Percentiles rank a stretch among this genome's conserved stretches.
phyloP scores from a whole-genome alignment of 1,140 invertebrate genomes.

The Paraescarpia echinospica region DNA sequence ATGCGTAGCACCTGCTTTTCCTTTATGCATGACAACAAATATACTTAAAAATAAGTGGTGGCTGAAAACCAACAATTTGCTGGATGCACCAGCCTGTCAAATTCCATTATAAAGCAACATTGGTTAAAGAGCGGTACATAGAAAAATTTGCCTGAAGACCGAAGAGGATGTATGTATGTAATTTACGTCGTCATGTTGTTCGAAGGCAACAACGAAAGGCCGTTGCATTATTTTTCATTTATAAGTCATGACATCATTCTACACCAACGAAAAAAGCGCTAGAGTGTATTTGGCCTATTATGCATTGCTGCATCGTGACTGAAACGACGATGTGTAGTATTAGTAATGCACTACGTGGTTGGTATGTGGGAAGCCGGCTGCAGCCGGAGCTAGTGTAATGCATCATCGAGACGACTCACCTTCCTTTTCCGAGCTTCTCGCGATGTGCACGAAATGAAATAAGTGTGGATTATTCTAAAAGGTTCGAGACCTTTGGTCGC shows the following conservation, averaged over 20 bases:
- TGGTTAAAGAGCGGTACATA: no score
- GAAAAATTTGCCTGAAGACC: no score
- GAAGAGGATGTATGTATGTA: no score
- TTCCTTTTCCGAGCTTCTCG: constrained; percentile 71
- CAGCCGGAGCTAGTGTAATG: constrained; percentile 17
- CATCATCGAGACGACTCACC: constrained; percentile 56
- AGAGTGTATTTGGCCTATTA: neutral
- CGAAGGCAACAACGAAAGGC: no score
- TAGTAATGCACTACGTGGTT: neutral
- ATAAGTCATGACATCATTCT: neutral
- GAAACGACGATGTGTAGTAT: neutral
- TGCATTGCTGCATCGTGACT: neutral
- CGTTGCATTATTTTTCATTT: neutral
- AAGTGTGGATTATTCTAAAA: constrained; percentile 74
- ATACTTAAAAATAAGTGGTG: neutral
- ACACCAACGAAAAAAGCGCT: neutral
- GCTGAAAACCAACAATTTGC: neutral
- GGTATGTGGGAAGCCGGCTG: neutral
- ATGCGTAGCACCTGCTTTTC: neutral
- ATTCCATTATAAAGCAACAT: no score
- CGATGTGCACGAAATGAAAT: constrained; percentile 74
- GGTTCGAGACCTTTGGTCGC: constrained; percentile 72
- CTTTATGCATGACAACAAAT: constrained; percentile 12
- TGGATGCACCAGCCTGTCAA: no score
- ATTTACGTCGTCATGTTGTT: neutral